Base-by-base conservation (phyloP, 2,888 invertebrate species). In the Lasioglossum villosulum region DNA sequence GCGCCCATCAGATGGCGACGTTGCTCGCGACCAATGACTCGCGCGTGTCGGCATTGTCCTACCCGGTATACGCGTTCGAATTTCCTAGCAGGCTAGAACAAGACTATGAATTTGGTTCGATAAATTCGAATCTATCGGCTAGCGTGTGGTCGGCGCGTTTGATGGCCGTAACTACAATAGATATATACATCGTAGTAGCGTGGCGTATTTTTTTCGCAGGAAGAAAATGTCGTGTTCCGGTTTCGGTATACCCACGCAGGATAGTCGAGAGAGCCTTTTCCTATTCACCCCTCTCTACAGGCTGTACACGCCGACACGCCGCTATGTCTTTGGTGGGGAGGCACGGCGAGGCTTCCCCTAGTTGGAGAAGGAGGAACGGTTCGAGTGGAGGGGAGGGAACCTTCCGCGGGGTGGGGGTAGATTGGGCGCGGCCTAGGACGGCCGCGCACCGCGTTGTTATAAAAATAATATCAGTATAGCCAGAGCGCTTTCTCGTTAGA, bases 381-480 rank as follows among this genome's bases (percentile, higher is more conserved):
- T 81, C 88, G 4, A 39, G 92, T 90, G 90, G 91, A 91, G 91
- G 89, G 88, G 89, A 87, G 88, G 82, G 90, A 86, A 92, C 89
- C 93, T 86, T 83, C 84, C 74, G 0, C 10, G 42, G 2, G 59
- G 91, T 91, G 92, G 92, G 93, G 92, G 95, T 80, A 92, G 94
- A 93, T 93, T 95, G 95, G 93, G 93, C 95, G 94, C 94, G 94
- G 93, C 95, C 93, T 96, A 96, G 95, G 95, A 94, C 93, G 93
- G 93, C 93, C 95, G 95, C 95, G 95, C 94, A 94, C 93, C 94
- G 94, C 91, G 95, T 93, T 93, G 95, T 92, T 93, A 93, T 92
- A 93, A 92, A 93, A 93, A 93, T 93, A 93, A 93, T 93, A 93
- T 93, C 92, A 93, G 93, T 93, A 90, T 92, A 90, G 90, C 88